Base-by-base conservation (phyloP, 2,797 vertebrate genomes). In the Sternotherus odoratus region DNA sequence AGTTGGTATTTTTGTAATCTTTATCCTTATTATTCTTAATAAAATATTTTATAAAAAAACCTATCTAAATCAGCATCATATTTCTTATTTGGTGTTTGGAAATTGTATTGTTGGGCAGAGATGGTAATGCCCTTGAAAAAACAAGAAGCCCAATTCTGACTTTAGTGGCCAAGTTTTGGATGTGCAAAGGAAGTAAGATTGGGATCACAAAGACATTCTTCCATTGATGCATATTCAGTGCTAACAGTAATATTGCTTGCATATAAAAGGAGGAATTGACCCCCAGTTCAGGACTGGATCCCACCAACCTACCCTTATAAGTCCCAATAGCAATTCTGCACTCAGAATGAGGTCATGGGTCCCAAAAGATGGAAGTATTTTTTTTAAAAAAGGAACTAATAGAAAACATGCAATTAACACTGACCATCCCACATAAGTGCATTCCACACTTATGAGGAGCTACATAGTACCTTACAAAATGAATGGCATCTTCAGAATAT, bases 1-100 rank as follows among this genome's bases (percentile, higher is more conserved):
- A 98, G 94, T 96, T 95, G 96, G 97, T 98, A 98, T 98, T 98
- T 98, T 98, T 98, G 97, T 98, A 98, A 97, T 96, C 95, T 93
- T 98, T 97, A 97, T 93, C 97, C 93, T 96, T 96, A 97, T 97
- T 97, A 97, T 95, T 98, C 88, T 95, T 97, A 98, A 98, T 98
- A 98, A 98, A 98, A 87, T 97, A 98, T 98, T 98, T 98, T 98
- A 97, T 96, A 96, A 96, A 96, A 96, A 97, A 79, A 1, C n/a
- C 5, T n/a, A 91, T 51, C 6, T 36, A 78, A 92, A 80, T 95
- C 92, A 94, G 90, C n/a, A 88, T 83, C 69, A 90, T 12, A 94
- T 96, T 86, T 97, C 50, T 97, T 95, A 78, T 92, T 96, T 90
- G 82, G 12, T 2, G 28, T 82, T 88, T 85, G 2, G 19, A 86